These are phyloP conservation scores for Reticulitermes lucifugus DNA, from an alignment of 2,888 invertebrate species.

Conservation along the genomic window DNA sequence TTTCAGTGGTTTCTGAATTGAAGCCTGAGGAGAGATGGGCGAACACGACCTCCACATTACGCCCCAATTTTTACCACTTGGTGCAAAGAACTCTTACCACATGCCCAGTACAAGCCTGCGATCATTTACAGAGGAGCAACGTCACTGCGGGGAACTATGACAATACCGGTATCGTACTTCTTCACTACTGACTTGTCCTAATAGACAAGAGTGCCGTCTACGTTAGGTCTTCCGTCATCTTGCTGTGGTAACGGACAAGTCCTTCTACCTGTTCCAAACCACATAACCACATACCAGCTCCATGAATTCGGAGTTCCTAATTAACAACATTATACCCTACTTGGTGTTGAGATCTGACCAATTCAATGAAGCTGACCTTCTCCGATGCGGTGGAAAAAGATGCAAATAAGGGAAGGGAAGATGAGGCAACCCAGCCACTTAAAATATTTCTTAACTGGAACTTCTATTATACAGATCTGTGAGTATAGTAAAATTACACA, in stretches of 20 bases:
- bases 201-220: not conserved
- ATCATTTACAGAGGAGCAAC: not conserved
- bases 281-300: not conserved
- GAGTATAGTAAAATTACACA: no score
- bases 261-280: not conserved
- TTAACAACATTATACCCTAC: not conserved
- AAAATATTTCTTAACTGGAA: no score
- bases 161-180: not conserved
- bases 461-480: no score
- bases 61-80: no score
- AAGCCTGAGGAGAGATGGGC: no score
- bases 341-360: not conserved
- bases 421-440: no score
- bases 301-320: conserved; percentile 1
- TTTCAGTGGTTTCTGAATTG: no score
- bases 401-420: not conserved
- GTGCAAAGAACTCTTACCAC: no score
- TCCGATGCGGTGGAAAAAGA: not conserved
- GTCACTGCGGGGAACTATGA: not conserved
- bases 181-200: not conserved
- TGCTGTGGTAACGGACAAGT: not conserved
- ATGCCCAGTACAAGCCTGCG: no score
- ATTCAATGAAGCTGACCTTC: not conserved
- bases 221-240: not conserved
- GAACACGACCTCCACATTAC: no score